A percentile compares a stretch with the other conserved stretches of the same genome.
phyloP scores from a whole-genome alignment of 2,888 invertebrate species.

The Tortrix viridana region DNA sequence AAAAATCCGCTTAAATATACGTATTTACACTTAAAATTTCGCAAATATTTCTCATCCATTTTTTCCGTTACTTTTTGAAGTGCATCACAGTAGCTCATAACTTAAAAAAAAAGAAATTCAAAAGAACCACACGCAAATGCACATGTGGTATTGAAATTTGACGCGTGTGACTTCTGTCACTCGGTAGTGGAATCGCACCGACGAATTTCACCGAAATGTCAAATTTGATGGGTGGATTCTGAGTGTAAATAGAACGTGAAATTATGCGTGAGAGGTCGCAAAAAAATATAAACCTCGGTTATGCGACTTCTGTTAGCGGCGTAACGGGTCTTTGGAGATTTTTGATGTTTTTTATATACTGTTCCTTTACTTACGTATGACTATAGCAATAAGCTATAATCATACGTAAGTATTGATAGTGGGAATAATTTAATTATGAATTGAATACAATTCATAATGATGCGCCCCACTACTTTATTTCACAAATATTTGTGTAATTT shows the following conservation, averaged over 20 bases:
- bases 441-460: too few species aligned
- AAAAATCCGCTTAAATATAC: too few species aligned
- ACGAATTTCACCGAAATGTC: slow-evolving; percentile 68
- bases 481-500: too few species aligned
- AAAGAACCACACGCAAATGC: slow-evolving; percentile 62
- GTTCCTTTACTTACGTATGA: too few species aligned
- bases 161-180: slow-evolving; percentile 62
- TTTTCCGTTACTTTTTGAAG: slow-evolving; percentile 30
- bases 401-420: too few species aligned
- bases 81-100: slow-evolving; percentile 57
- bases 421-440: too few species aligned
- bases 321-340: slow-evolving; percentile 36
- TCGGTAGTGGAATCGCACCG: slow-evolving; percentile 57
- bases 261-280: slow-evolving; percentile 47
- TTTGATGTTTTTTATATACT: neutral
- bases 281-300: slow-evolving; percentile 45
- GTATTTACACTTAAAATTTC: neutral
- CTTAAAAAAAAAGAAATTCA: slow-evolving; percentile 50
- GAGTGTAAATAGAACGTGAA: slow-evolving; percentile 68
- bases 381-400: too few species aligned
- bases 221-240: slow-evolving; percentile 57
- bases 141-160: slow-evolving; percentile 70
- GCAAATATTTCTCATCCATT: neutral
- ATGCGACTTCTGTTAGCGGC: slow-evolving; percentile 38
- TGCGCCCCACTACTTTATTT: too few species aligned